A percentile compares a stretch with the other conserved stretches of the same genome.
Evolutionary conservation across 2,888 invertebrate species (phyloP).

Genomic region (Eucera pruinosa): DNA sequence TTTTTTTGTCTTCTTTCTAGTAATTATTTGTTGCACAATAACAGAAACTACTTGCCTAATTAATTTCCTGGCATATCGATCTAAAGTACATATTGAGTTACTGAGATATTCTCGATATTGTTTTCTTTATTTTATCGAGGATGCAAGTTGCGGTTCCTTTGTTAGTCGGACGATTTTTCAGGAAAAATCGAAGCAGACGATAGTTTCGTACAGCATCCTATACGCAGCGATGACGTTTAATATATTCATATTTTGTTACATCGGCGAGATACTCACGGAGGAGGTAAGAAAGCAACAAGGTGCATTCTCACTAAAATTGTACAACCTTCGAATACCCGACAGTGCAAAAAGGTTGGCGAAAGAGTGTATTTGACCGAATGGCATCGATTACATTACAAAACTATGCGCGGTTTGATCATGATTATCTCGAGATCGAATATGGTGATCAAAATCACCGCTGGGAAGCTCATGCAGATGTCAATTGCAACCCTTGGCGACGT

Average conservation of each 20-base stretch:
- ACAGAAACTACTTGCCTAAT: no score
- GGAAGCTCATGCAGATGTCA: constrained; percentile 65
- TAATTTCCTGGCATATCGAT: no score
- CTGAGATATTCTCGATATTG: no score
- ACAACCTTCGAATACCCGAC: constrained; percentile 1
- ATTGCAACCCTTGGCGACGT: constrained; percentile 66
- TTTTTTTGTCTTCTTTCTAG: no score
- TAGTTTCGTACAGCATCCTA: constrained; percentile 18
- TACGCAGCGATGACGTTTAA: constrained; percentile 74
- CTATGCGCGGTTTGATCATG: constrained; percentile 54
- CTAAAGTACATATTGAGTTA: no score
- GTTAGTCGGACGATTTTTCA: constrained; percentile 12
- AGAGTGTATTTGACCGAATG: constrained; percentile 69
- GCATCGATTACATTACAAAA: constrained; percentile 65
- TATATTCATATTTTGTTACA: constrained; percentile 79
- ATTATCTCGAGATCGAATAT: constrained; percentile 65
- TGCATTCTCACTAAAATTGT: no score
- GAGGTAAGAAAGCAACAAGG: constrained; percentile 61
- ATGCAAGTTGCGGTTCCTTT: no score
- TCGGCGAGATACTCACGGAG: constrained; percentile 64
- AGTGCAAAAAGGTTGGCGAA: constrained; percentile 71
- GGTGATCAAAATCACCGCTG: constrained; percentile 68
- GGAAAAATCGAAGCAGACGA: constrained; percentile 22
- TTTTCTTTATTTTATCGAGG: no score
- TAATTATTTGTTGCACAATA: no score